Conservation (phyloP, 2,888 invertebrate species). For the Rotaria socialis region DNA sequence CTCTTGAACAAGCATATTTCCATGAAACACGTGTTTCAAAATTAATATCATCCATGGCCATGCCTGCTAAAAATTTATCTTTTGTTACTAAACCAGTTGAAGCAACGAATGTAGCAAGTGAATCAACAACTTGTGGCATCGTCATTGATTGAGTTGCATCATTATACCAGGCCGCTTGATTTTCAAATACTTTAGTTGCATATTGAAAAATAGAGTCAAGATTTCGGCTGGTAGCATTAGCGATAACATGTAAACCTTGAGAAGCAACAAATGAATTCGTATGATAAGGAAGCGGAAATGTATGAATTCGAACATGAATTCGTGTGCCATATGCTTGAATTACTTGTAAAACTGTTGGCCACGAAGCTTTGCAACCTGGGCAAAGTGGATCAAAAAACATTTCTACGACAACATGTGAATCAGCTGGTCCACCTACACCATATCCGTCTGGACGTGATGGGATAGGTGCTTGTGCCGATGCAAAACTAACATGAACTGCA, state of each 20-base stretch:
- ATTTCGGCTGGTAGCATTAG: constrained; percentile 46
- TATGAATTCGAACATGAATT: constrained; percentile 50
- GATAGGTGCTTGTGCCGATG: constrained; percentile 49
- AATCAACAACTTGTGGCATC: constrained; percentile 47
- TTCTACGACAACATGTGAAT: constrained; percentile 51
- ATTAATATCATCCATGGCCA: constrained; percentile 46
- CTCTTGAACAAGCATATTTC: constrained; percentile 52
- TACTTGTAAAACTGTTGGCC: constrained; percentile 50
- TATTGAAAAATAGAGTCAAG: constrained; percentile 48
- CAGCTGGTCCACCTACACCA: constrained; percentile 48
- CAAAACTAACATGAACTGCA: neutral
- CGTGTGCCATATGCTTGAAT: constrained; percentile 51
- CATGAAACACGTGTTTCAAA: constrained; percentile 49
- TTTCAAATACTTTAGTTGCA: constrained; percentile 48
- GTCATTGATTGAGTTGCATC: constrained; percentile 48
- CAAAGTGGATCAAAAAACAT: constrained; percentile 53
- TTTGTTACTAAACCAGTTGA: neutral
- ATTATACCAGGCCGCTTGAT: constrained; percentile 48
- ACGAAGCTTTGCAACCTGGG: constrained; percentile 51
- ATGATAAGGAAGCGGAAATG: constrained; percentile 54
- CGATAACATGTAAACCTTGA: constrained; percentile 49
- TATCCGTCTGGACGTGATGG: constrained; percentile 51
- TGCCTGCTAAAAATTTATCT: neutral
- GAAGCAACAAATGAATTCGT: constrained; percentile 51
- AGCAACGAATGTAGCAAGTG: neutral